Conservation (phyloP, 2,113 vertebrate genomes). For the Telmatochromis sp. region DNA sequence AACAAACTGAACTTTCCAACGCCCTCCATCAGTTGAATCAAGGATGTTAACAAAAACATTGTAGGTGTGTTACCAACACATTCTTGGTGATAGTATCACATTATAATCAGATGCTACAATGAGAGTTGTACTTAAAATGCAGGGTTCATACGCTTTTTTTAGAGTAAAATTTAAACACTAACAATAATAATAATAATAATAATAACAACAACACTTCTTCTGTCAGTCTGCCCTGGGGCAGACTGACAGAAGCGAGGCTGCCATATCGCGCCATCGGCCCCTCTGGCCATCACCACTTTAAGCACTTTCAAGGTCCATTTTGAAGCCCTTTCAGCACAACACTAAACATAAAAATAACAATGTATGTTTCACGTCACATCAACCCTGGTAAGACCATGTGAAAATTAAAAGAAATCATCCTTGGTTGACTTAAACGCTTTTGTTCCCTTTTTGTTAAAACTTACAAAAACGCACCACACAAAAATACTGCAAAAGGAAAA, state of each 20-base stretch:
- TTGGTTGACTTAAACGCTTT: accelerated
- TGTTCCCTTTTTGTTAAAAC: neutral
- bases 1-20: neutral
- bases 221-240: neutral
- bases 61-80: neutral
- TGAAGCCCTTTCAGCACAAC: neutral
- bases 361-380: neutral
- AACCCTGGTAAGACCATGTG: neutral
- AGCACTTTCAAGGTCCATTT: neutral
- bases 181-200: neutral
- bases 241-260: neutral
- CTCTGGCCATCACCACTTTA: neutral
- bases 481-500: neutral
- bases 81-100: neutral
- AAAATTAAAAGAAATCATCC: neutral
- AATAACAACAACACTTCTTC: no score
- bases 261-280: neutral
- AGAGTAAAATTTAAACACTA: neutral
- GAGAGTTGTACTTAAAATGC: neutral
- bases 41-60: neutral
- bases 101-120: neutral
- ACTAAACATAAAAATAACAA: neutral
- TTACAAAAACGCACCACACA: neutral
- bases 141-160: neutral
- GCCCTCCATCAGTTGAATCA: accelerated